Evolutionary conservation across 2,888 invertebrate genomes (phyloP).

Genomic region (Loripinus fragilis): DNA sequence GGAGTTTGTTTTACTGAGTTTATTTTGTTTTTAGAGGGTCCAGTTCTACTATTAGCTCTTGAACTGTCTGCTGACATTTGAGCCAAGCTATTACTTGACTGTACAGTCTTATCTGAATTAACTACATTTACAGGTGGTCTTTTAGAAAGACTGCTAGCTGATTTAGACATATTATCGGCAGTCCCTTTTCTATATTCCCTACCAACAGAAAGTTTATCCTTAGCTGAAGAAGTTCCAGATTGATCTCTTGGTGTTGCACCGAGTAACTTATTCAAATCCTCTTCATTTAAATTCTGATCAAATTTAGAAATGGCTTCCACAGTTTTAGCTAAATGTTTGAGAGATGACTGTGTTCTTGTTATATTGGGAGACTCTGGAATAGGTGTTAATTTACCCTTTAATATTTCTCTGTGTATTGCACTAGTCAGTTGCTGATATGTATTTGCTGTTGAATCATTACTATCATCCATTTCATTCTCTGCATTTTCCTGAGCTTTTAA

Average conservation of each 20-base stretch:
- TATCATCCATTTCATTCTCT: constrained; percentile 45
- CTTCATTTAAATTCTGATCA: constrained; percentile 67
- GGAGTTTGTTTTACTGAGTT: neutral
- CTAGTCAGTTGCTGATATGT: constrained; percentile 37
- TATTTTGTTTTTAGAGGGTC: neutral
- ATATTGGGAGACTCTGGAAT: constrained; percentile 74
- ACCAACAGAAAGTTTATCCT: neutral
- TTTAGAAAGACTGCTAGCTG: constrained; percentile 28
- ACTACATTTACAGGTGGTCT: constrained; percentile 37
- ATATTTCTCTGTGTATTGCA: constrained; percentile 62
- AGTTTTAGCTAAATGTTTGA: constrained; percentile 61
- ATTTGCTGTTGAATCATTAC: constrained; percentile 36
- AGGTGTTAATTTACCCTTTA: constrained; percentile 70
- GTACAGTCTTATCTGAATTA: constrained; percentile 10
- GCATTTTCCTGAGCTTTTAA: constrained; percentile 39
- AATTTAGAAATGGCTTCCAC: constrained; percentile 72
- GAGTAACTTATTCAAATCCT: constrained; percentile 64
- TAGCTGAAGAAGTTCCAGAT: neutral
- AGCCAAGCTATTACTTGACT: constrained; percentile 10
- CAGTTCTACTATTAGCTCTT: constrained; percentile 5
- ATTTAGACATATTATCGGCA: constrained; percentile 21
- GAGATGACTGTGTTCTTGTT: constrained; percentile 46
- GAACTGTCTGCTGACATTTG: neutral
- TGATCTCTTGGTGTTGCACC: constrained; percentile 60
- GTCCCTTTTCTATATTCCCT: neutral